Evolutionary conservation across 2,888 invertebrate genomes (phyloP).

Genomic region (Hipparchia semele): DNA sequence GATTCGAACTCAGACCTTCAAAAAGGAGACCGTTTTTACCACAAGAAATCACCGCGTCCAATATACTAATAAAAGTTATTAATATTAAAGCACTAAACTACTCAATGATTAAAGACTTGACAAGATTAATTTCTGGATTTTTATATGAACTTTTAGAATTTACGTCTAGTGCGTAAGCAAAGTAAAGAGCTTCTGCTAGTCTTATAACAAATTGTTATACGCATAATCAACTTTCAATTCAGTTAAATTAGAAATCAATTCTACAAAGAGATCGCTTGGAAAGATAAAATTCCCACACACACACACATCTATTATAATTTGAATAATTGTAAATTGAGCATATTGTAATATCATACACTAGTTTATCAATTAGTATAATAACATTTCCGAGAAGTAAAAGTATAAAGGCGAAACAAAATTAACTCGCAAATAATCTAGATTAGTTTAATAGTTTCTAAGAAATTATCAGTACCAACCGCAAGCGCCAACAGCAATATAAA

Average conservation of each 20-base stretch:
- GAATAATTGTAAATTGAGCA: constrained; percentile 18
- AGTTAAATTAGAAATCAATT: constrained; percentile 20
- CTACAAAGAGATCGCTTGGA: not conserved
- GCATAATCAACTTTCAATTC: constrained; percentile 10
- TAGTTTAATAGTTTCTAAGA: constrained; percentile 41
- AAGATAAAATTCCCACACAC: constrained; percentile 6
- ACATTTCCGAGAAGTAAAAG: constrained; percentile 29
- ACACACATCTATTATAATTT: not conserved
- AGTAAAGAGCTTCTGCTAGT: not conserved
- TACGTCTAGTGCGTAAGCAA: not conserved
- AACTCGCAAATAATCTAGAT: constrained; percentile 40
- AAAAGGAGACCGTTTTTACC: too few species aligned
- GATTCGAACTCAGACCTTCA: too few species aligned
- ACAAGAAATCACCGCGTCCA: too few species aligned
- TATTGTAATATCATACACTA: constrained; percentile 17
- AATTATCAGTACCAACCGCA: constrained; percentile 39
- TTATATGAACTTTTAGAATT: not conserved
- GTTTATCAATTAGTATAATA: constrained; percentile 19
- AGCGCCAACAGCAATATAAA: constrained; percentile 51
- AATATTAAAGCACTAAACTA: too few species aligned
- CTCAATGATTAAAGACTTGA: too few species aligned
- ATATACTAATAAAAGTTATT: too few species aligned
- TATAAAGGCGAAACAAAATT: constrained; percentile 37
- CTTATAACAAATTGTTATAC: constrained; percentile 1
- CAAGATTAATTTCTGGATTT: too few species aligned